Percentiles rank a stretch among this genome's conserved stretches.
phyloP scores from a whole-genome alignment of 1,140 invertebrate genomes.

The Zaprionus africanus region DNA sequence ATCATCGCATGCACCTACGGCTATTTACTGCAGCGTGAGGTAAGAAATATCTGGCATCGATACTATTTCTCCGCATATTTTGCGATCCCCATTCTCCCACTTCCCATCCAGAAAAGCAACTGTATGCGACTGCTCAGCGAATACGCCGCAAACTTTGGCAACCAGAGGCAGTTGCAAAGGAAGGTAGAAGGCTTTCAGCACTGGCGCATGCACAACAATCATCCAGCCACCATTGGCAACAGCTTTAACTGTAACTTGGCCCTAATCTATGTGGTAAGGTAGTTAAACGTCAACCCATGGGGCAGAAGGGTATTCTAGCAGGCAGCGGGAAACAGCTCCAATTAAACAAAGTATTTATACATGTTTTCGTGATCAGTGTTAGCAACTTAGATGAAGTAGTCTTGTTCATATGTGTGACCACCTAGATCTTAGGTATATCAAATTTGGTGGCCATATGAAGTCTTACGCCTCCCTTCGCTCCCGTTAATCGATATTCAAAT shows the following conservation, averaged over 20 bases:
- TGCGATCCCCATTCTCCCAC: background rate
- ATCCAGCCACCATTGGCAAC: conserved; percentile 48
- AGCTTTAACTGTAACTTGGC: conserved; percentile 44
- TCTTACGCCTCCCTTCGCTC: no score
- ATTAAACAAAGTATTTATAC: no score
- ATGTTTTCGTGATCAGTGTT: no score
- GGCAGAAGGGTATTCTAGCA: no score
- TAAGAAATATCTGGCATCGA: background rate
- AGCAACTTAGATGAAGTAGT: no score
- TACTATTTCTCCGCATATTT: background rate
- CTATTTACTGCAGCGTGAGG: conserved; percentile 62
- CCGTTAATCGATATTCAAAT: no score
- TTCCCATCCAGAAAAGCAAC: conserved; percentile 50
- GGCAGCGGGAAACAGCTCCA: no score
- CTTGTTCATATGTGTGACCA: no score
- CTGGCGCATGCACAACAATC: conserved; percentile 71
- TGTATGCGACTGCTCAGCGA: conserved; percentile 49
- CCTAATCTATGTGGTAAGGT: conserved; percentile 61
- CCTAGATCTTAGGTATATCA: no score
- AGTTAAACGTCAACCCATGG: no score
- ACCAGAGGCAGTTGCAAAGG: background rate
- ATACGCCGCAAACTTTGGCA: conserved; percentile 47
- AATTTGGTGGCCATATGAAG: no score
- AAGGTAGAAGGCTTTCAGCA: conserved; percentile 59
- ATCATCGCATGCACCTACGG: conserved; percentile 63